Conservation (phyloP, 2,113 vertebrate genomes). For the Dipodomys ordii region DNA sequence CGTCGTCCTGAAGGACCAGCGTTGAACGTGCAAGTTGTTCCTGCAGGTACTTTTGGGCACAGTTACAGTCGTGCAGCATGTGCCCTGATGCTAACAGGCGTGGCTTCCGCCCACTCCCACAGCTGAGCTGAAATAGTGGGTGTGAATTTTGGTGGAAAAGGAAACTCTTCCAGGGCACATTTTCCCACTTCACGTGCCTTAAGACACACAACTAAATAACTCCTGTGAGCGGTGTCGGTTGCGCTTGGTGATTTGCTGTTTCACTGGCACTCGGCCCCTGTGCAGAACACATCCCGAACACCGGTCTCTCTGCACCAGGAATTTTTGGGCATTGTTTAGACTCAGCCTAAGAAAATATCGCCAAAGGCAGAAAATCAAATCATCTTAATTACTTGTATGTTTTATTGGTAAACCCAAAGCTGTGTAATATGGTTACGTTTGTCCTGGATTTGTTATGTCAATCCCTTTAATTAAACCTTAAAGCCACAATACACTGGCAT, state of each 20-base stretch:
- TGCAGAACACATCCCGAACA: neutral
- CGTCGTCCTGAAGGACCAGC: neutral
- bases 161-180: neutral
- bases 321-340: neutral
- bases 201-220: neutral
- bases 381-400: constrained; percentile 72
- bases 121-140: neutral
- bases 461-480: constrained; percentile 81
- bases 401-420: constrained; percentile 66
- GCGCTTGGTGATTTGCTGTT: neutral
- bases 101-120: neutral
- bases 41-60: too few species aligned
- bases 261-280: neutral
- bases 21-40: constrained; percentile 31
- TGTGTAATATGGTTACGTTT: constrained; percentile 70
- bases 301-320: neutral
- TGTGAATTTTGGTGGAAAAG: neutral
- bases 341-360: constrained; percentile 38
- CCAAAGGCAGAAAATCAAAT: constrained; percentile 66
- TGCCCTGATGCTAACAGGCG: neutral
- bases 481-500: constrained; percentile 64
- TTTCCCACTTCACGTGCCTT: neutral
- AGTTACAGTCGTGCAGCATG: neutral
- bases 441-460: constrained; percentile 73
- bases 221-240: neutral